These are phyloP conservation scores for Troides helena DNA, from an alignment of 2,888 invertebrate genomes.

Conservation along the genomic window DNA sequence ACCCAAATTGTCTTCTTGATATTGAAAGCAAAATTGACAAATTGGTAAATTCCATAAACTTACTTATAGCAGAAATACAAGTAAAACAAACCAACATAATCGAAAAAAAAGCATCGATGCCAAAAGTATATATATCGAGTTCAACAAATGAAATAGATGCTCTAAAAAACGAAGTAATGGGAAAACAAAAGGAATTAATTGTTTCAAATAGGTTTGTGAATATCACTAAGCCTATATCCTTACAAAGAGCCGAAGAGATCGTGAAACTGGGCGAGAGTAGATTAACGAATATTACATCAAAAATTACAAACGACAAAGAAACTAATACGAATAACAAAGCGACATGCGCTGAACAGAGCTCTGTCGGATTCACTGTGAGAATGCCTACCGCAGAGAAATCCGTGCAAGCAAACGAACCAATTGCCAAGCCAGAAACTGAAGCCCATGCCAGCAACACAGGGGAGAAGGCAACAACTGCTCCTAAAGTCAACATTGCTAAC, in stretches of 20 bases:
- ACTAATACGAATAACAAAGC: conserved; percentile 6
- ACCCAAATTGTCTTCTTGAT: conserved; percentile 6
- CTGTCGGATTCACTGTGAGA: conserved; percentile 49
- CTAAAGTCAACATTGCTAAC: conserved; percentile 13
- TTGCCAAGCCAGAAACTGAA: conserved; percentile 37
- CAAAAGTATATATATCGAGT: background rate
- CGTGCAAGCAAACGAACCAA: conserved; percentile 55
- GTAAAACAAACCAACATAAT: conserved; percentile 4
- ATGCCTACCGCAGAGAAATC: conserved; percentile 44
- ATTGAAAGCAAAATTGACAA: conserved; percentile 28
- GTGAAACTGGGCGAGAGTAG: background rate
- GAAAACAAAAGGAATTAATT: background rate
- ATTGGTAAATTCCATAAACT: conserved; percentile 20
- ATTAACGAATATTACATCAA: background rate
- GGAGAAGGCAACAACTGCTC: conserved; percentile 31
- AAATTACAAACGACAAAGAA: background rate
- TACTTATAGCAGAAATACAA: conserved; percentile 17
- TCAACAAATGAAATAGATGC: background rate
- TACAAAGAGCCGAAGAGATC: background rate
- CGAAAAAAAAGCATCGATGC: conserved; percentile 10
- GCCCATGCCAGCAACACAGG: conserved; percentile 32
- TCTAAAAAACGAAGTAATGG: background rate
- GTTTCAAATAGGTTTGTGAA: background rate
- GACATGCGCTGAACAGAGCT: conserved; percentile 37
- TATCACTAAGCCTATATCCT: background rate